These are phyloP conservation scores for Parauchenoglanis ngamensis DNA, from an alignment of 2,797 vertebrate genomes.

Conservation along the genomic window DNA sequence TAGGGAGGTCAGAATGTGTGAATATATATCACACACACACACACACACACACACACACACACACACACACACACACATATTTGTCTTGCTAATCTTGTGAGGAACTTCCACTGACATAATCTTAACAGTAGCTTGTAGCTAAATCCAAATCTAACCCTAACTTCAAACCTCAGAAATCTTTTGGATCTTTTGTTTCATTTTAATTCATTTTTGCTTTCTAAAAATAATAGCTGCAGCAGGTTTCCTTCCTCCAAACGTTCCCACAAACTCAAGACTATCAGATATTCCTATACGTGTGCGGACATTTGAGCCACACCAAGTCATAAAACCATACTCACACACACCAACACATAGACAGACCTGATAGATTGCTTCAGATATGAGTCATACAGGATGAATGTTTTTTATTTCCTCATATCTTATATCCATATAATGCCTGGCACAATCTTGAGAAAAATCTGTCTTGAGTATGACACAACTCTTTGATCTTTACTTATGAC, in stretches of 20 bases:
- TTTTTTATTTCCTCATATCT: neutral
- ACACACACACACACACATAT: conserved; percentile 22
- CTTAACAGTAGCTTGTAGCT: neutral
- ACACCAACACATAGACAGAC: neutral
- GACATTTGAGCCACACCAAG: neutral
- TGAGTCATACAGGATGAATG: conserved; percentile 1
- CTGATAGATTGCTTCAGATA: neutral
- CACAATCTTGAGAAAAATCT: neutral
- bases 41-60: conserved; percentile 47
- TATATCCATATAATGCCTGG: neutral
- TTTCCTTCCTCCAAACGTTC: neutral
- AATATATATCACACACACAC: conserved; percentile 44
- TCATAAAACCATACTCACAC: neutral
- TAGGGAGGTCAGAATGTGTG: conserved; percentile 51
- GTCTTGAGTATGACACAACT: neutral
- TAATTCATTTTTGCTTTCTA: neutral
- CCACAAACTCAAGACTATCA: neutral
- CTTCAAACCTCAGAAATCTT: neutral
- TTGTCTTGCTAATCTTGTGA: neutral
- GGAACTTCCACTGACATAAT: neutral
- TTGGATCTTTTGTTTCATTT: neutral
- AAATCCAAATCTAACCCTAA: neutral
- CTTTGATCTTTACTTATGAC: conserved; percentile 2
- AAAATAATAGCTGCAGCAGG: neutral
- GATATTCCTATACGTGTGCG: neutral